Evolutionary conservation across 2,797 vertebrate genomes (phyloP), one percentile per base, ranked within the genome.

Genomic region (Leptatherina wallacei): DNA sequence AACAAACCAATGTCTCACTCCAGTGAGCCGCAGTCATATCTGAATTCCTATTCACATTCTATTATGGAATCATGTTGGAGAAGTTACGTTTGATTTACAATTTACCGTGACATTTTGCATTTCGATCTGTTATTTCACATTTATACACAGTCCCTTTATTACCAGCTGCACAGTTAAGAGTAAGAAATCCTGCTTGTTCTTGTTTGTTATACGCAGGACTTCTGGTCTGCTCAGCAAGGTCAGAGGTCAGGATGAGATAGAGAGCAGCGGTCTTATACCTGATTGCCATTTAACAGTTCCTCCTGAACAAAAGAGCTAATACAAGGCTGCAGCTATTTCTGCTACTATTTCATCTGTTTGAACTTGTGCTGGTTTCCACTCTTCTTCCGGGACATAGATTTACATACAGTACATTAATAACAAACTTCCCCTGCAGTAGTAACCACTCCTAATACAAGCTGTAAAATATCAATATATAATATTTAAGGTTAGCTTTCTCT

Each of bases 1-100:
- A 89, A 90, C 76, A 87, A 85, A 92, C 84, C 88, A 88, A 87
- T 61, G 88, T 90, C 81, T 88, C 89, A 90, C 86, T 88, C 75
- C 80, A 88, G 67, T 38, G 81, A 87, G 78, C 81, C 61, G 83
- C 83, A 86, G 66, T 80, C 87, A 80, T 63, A 72, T 86, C 71
- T 89, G 80, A 91, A 88, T 90, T 85, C 78, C 81, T 74, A 80
- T 81, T 90, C 81, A 73, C 61, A 69, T 38, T 65, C 78, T 66
- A 71, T 88, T 83, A 87, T 49, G 29, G 47, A 77, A 69, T n/a
- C 51, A 83, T 64, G 75, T 33, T 36, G 78, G 47, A 79, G 67
- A 72, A 76, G 69, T 85, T 85, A 63, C 47, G 24, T 83, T 86
- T 84, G 71, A 86, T 84, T 90, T 86, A 80, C 80, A 81, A 82